phyloP scores from a whole-genome alignment of 2,113 vertebrate genomes.

The Indicator indicator region DNA sequence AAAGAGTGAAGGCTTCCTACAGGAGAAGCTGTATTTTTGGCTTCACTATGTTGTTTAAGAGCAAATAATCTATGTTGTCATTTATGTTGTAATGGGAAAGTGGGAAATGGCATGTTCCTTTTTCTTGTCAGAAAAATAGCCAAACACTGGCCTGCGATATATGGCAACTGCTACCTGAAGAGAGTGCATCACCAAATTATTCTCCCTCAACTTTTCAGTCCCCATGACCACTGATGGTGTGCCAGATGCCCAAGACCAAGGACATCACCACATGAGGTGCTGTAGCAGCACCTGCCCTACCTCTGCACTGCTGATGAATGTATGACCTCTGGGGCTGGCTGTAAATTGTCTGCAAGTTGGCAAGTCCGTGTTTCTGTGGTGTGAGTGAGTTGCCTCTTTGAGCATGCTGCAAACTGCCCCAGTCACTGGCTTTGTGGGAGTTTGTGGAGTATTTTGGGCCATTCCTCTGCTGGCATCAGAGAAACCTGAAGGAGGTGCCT shows the following conservation, averaged over 20 bases:
- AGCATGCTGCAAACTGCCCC: neutral
- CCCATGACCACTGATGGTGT: neutral
- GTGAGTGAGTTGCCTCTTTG: neutral
- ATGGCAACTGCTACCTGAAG: neutral
- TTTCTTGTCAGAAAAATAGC: neutral
- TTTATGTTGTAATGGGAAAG: neutral
- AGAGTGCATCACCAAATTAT: neutral
- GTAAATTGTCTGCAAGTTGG: neutral
- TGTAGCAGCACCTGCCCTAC: neutral
- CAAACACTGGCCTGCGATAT: neutral
- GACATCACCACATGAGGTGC: rapidly evolving
- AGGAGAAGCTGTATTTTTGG: neutral
- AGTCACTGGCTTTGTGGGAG: neutral
- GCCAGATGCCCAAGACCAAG: neutral
- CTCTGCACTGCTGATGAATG: neutral
- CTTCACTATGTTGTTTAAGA: neutral
- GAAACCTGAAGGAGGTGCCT: neutral
- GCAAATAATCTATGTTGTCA: neutral
- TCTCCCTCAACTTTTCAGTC: neutral
- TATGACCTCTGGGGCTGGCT: neutral
- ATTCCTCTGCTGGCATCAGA: neutral
- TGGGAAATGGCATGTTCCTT: neutral
- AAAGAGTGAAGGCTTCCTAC: neutral
- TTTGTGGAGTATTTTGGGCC: neutral
- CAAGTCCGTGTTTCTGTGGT: neutral